Base-by-base conservation (phyloP, 2,888 invertebrate genomes). In the Osmoderma eremita region DNA sequence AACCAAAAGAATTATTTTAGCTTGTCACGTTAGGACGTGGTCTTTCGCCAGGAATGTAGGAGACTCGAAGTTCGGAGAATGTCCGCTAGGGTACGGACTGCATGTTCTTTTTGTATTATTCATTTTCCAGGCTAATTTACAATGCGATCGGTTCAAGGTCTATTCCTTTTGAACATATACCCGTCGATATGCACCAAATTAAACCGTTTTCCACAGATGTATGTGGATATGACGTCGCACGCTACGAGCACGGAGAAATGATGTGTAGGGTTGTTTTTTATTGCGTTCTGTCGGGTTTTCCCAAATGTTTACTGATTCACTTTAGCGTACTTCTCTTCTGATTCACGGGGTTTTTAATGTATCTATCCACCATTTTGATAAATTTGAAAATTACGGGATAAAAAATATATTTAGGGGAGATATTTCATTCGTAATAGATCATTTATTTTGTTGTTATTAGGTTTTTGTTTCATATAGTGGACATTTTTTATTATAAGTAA, bases 1-100 rank as follows among this genome's bases (percentile, higher is more conserved):
- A 79, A 79, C 78, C 76, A 77, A 78, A 78, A 78, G 77, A 78
- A 77, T 78, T 78, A 77, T 78, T 79, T 79, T 78, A 76, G 79
- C 79, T 78, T 78, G 80, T 78, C 80, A 79, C 76, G 78, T 77
- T 79, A 78, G 79, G 78, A 73, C 72, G 79, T 72, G 73, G 71
- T 80, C 80, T 81, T 80, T 79, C 76, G 79, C 79, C 80, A 81
- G 80, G 81, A 81, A 81, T 80, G 80, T 73, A 72, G 71, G 72
- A 70, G 71, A 71, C 69, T 51, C 65, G 65, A 78, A 78, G 80
- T 81, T 79, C 77, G 69, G 70, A 73, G 74, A 73, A 72, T 75
- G 72, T 76, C 78, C 81, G 78, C 78, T 75, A 80, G 80, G 69
- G 67, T 65, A 68, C 72, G 73, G 76, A 75, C 77, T 74, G 75